Base-by-base conservation (phyloP, 2,888 invertebrate genomes). In the Julus scandinavius region DNA sequence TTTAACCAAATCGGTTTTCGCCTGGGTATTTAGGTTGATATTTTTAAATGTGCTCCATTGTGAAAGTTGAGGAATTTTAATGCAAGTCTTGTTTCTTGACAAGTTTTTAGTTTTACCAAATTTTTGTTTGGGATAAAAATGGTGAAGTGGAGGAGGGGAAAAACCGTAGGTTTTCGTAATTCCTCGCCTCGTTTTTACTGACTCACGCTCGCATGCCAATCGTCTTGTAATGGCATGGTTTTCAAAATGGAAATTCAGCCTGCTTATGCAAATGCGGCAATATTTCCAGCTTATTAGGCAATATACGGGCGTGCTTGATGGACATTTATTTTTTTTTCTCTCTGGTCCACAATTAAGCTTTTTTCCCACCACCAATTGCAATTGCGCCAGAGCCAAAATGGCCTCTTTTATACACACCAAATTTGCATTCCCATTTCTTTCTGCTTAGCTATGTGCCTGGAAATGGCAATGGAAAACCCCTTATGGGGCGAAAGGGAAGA, bases 261-360 rank as follows among this genome's bases (percentile, higher is more conserved):
- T 80, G 80, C 80, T 80, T 80, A 80, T 80, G 80, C 80, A 80
- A 80, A 80, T 80, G 29, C 80, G 80, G 38, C 29, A 20, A 80
- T 80, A 80, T 80, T 80, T 80, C 80, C 80, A 80, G 80, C 80
- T 80, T 80, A 80, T 80, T 80, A 80, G 80, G 80, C 80, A 29
- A 80, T 80, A 80, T 80, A 80, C 80, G 9, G 80, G 80, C 80
- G 80, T 11, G 80, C 80, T 80, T 80, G 80, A 80, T 80, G 80
- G 80, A 80, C 80, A 80, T 80, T 38, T 80, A 80, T n/a, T n/a
- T 80, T 80, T 80, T 80, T 45, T 80, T 80, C 80, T 80, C 80
- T 13, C 80, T 80, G 80, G 80, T 80, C 80, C 80, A 80, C 80
- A 80, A 80, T 80, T 80, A 80, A 80, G 80, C 80, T 80, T 80